Evolutionary conservation across 2,888 invertebrate species (phyloP).

Genomic region (Scaeva pyrastri): DNA sequence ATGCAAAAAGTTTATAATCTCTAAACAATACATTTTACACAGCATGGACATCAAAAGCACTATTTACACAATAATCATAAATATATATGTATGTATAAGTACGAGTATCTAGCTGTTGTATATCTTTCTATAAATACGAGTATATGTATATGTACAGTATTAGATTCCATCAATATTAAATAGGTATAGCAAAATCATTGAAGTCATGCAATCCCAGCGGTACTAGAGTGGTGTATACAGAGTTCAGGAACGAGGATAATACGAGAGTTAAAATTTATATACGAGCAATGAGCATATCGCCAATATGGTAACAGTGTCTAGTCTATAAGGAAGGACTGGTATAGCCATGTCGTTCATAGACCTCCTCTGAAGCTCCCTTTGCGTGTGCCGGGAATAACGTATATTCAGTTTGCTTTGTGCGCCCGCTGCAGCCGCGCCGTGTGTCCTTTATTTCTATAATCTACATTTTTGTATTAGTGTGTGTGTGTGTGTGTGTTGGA

Average conservation of each 20-base stretch:
- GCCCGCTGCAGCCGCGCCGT: too few species aligned
- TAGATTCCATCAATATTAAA: conserved; percentile 67
- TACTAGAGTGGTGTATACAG: background rate
- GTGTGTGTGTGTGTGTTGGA: too few species aligned
- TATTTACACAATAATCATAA: conserved; percentile 39
- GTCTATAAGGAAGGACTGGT: conserved; percentile 1
- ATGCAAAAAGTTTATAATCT: conserved; percentile 45
- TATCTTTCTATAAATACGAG: background rate
- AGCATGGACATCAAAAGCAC: conserved; percentile 68
- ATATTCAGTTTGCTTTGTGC: conserved; percentile 44
- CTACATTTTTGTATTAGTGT: background rate
- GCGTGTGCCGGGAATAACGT: conserved; percentile 38
- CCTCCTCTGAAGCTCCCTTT: conserved; percentile 40
- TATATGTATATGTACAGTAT: conserved; percentile 49
- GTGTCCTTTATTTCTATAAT: conserved; percentile 4
- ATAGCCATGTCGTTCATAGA: background rate
- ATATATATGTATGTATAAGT: too few species aligned
- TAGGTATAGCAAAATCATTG: conserved; percentile 66
- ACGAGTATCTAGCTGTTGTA: background rate
- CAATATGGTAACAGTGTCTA: conserved; percentile 13
- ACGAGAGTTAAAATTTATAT: background rate
- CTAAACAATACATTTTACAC: conserved; percentile 71
- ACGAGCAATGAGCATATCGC: too few species aligned
- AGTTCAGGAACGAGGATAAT: background rate
- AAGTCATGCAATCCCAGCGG: conserved; percentile 68